Percentiles rank a stretch among this genome's conserved stretches.
Evolutionary conservation across 1,140 invertebrate species (phyloP).

Genomic region (Drosophila auraria): DNA sequence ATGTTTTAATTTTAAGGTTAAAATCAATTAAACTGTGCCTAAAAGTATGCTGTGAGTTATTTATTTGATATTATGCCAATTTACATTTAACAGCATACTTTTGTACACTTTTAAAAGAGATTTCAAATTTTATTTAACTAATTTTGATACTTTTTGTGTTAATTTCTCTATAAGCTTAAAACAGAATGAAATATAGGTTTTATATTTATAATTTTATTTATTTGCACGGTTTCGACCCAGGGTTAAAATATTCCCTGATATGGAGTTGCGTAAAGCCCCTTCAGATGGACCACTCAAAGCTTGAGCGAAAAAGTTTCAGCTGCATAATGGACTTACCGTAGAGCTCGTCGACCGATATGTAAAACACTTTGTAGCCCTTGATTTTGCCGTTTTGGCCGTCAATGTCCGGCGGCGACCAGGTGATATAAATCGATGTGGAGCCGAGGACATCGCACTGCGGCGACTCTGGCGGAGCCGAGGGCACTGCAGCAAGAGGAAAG

Average conservation of each 20-base stretch:
- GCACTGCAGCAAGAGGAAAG: slow-evolving; percentile 86
- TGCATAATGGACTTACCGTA: slow-evolving; percentile 87
- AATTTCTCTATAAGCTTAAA: not conserved
- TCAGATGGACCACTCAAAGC: not conserved
- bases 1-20: not conserved
- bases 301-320: slow-evolving; percentile 3
- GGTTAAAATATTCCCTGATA: not conserved
- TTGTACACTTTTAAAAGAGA: not conserved
- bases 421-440: slow-evolving; percentile 93
- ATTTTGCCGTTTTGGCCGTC: slow-evolving; percentile 94
- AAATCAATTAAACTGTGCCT: not conserved
- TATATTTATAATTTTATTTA: not conserved
- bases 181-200: not conserved
- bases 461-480: slow-evolving; percentile 91
- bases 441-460: slow-evolving; percentile 91
- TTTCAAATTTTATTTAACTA: not conserved
- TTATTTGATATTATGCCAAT: too few species aligned
- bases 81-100: not conserved
- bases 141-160: not conserved
- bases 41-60: not conserved
- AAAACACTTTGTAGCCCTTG: slow-evolving; percentile 95
- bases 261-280: not conserved
- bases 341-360: slow-evolving; percentile 89
- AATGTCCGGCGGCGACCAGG: slow-evolving; percentile 93
- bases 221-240: not conserved